Conservation (phyloP, 1,140 invertebrate genomes). For the Stratiolaelaps scimitus region DNA sequence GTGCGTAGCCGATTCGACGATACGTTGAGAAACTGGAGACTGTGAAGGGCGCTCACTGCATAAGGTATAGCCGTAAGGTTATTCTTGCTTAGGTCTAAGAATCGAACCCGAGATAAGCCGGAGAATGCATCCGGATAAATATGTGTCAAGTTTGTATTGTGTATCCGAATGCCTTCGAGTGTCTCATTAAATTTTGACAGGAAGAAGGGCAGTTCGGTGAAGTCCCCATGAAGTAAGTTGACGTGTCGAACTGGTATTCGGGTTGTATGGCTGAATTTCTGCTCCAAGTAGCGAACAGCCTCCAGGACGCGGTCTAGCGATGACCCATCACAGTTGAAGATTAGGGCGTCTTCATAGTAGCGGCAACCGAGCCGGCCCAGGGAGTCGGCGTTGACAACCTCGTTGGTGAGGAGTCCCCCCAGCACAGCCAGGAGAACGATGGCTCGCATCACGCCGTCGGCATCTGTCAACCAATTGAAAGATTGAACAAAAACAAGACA, state of each 20-base stretch:
- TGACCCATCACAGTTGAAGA: constrained; percentile 26
- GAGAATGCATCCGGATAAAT: constrained; percentile 19
- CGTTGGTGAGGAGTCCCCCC: not conserved
- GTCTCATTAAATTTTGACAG: constrained; percentile 20
- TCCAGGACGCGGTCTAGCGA: constrained; percentile 9
- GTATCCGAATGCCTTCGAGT: constrained; percentile 25
- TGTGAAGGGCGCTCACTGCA: not conserved
- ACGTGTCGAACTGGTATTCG: constrained; percentile 15
- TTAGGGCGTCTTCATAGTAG: constrained; percentile 18
- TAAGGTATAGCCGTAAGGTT: constrained; percentile 18
- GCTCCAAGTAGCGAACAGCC: constrained; percentile 14
- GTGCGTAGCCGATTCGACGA: constrained; percentile 3
- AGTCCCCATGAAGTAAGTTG: constrained; percentile 15
- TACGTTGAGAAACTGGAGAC: constrained; percentile 17
- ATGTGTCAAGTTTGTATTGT: constrained; percentile 21
- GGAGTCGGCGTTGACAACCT: not conserved
- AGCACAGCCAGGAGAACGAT: constrained; percentile 6
- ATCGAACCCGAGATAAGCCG: not conserved
- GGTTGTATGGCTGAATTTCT: constrained; percentile 9
- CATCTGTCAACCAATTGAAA: not conserved
- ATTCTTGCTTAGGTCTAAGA: constrained; percentile 7
- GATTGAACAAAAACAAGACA: not conserved
- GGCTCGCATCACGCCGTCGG: constrained; percentile 6
- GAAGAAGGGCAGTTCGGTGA: constrained; percentile 12
- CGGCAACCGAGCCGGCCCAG: constrained; percentile 6